Base-by-base conservation (phyloP, 2,888 invertebrate species). In the Ophion ellenae region DNA sequence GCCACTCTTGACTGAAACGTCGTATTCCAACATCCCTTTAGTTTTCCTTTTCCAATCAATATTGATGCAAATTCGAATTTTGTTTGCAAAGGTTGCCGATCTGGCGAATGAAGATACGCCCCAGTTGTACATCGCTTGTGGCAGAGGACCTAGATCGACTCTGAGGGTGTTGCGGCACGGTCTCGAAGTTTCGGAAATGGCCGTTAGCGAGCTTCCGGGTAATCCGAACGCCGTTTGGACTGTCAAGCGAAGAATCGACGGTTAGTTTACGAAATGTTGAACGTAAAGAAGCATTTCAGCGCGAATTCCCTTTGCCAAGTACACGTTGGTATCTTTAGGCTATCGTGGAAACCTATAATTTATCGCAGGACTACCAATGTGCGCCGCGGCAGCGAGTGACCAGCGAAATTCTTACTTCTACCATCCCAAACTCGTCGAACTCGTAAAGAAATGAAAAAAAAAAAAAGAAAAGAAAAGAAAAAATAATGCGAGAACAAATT, bases 201-300 rank as follows among this genome's bases (percentile, higher is more conserved):
- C 99, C 84, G 99, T 99, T 2, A 99, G 99, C 36, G 99, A 99
- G 94, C 95, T 99, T 89, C 99, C 99, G n/a, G 99, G 99, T 92
- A 99, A 99, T 93, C 99, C 99, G 2, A 99, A 99, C 95, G 99
- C 99, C 91, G 99, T 99, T 2, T 99, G 99, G 99, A 99, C 99
- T 47, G 99, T 99, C 28, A 98, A 99, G 93, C 96, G 97, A 91
- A 97, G 98, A 94, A 96, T 98, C 93, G 99, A 99, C 95, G 99
- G 99, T 99, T 95, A 97, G 97, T 95, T 89, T 76, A 47, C 47
- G 64, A 75, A 74, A 75, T 75, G 11, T 64, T 57, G 64, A 45
- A 75, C 28, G 64, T 63, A 57, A 53, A 57, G 20, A 57, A 64
- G 63, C 7, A 9, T 57, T 67, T 40, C 57, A 28, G 7, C 57